phyloP scores from a whole-genome alignment of 2,888 invertebrate genomes.

The Epistrophe eligans region DNA sequence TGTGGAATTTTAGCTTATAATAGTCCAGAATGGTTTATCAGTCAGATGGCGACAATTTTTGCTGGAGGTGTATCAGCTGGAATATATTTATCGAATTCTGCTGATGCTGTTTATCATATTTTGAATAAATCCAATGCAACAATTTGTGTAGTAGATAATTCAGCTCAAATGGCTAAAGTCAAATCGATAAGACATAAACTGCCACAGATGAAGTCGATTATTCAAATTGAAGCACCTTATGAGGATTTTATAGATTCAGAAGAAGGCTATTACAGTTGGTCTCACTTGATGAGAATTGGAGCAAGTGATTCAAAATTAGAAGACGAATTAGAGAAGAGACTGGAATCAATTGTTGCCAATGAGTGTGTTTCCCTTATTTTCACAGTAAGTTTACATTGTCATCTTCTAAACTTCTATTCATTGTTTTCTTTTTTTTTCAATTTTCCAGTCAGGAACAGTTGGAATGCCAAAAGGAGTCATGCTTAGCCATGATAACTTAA shows the following conservation, averaged over 20 bases:
- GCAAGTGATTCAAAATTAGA: conserved; percentile 87
- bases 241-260: conserved; percentile 80
- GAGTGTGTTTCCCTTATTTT: conserved; percentile 94
- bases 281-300: conserved; percentile 69
- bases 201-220: conserved; percentile 90
- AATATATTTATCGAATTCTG: conserved; percentile 95
- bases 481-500: conserved; percentile 94
- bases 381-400: conserved; percentile 87
- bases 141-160: conserved; percentile 94
- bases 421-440: neutral
- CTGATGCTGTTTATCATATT: conserved; percentile 93
- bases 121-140: conserved; percentile 90
- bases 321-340: conserved; percentile 86
- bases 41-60: conserved; percentile 92
- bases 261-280: conserved; percentile 81
- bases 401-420: too few relatives aligned
- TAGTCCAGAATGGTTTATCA: conserved; percentile 94
- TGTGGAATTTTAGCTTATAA: conserved; percentile 96
- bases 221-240: conserved; percentile 84
- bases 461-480: conserved; percentile 96
- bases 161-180: conserved; percentile 93
- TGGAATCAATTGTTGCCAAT: conserved; percentile 89
- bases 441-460: conserved; percentile 92
- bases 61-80: conserved; percentile 94
- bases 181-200: conserved; percentile 87